Conservation (phyloP, 2,113 vertebrate genomes). For the Egretta garzetta region DNA sequence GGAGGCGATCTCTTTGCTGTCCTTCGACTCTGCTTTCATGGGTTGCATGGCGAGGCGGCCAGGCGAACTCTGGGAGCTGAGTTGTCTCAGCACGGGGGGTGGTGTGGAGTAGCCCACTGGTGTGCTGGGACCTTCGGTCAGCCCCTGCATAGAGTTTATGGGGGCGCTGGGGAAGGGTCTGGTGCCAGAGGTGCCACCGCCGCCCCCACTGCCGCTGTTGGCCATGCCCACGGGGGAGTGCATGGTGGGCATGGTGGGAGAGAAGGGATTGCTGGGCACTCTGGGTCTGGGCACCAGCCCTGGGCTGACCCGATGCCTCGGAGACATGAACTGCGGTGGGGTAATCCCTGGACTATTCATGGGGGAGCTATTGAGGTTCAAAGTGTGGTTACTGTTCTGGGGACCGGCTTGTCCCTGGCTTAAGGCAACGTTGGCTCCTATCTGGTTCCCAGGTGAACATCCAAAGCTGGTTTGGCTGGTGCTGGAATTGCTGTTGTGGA, state of each 20-base stretch:
- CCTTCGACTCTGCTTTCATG: constrained; percentile 80
- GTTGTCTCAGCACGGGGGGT: constrained; percentile 80
- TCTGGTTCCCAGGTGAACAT: constrained; percentile 76
- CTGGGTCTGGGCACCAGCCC: constrained; percentile 83
- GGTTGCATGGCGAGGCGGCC: constrained; percentile 72
- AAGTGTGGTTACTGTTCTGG: constrained; percentile 72
- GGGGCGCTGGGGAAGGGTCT: constrained; percentile 79
- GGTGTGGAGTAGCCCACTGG: constrained; percentile 78
- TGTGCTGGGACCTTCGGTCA: constrained; percentile 74
- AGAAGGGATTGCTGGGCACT: constrained; percentile 85
- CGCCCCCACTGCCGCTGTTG: constrained; percentile 30
- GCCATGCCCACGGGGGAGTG: constrained; percentile 83
- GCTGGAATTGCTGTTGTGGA: constrained; percentile 79
- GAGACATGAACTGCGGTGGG: constrained; percentile 90
- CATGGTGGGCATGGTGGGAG: constrained; percentile 83
- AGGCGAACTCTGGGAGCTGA: constrained; percentile 78
- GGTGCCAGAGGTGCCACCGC: constrained; percentile 27
- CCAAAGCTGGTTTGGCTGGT: constrained; percentile 75
- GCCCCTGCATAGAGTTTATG: constrained; percentile 66
- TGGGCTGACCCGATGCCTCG: constrained; percentile 86
- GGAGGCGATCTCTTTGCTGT: constrained; percentile 77
- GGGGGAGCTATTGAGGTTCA: constrained; percentile 78
- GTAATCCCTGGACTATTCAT: constrained; percentile 87
- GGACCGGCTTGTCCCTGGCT: constrained; percentile 75
- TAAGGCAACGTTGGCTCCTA: constrained; percentile 79